A percentile compares a stretch with the other conserved stretches of the same genome.
These are phyloP conservation scores for Criorhina ranunculi DNA, from an alignment of 2,888 invertebrate genomes.

Conservation along the genomic window DNA sequence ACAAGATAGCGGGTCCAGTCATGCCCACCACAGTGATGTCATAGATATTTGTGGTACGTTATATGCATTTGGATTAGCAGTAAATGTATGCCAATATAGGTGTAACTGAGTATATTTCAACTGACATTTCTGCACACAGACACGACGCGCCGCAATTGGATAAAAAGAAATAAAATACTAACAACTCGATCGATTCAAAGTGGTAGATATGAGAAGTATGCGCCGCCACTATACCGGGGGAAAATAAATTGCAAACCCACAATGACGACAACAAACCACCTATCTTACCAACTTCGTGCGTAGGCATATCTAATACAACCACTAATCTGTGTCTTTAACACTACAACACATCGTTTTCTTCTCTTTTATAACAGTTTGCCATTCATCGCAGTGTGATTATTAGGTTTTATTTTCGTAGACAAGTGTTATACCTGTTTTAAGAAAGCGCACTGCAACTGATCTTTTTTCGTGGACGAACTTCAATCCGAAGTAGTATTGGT, in stretches of 20 bases:
- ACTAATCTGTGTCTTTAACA: slow-evolving; percentile 18
- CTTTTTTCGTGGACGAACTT: slow-evolving; percentile 51
- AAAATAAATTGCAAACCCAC: slow-evolving; percentile 29
- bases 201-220: slow-evolving; percentile 17
- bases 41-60: slow-evolving; percentile 73
- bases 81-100: slow-evolving; percentile 61
- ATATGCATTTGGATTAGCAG: slow-evolving; percentile 72
- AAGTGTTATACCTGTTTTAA: slow-evolving; percentile 65
- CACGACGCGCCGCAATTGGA: slow-evolving; percentile 5
- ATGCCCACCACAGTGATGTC: slow-evolving; percentile 73
- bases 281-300: slow-evolving; percentile 43
- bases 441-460: slow-evolving; percentile 55
- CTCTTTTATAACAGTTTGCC: slow-evolving; percentile 62
- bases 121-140: slow-evolving; percentile 69
- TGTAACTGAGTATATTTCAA: slow-evolving; percentile 52
- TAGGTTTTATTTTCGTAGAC: slow-evolving; percentile 4
- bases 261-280: slow-evolving; percentile 8
- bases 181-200: slow-evolving; percentile 41
- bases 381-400: slow-evolving; percentile 29
- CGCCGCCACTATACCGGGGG: slow-evolving; percentile 22
- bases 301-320: slow-evolving; percentile 57
- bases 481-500: slow-evolving; percentile 49
- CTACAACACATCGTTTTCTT: slow-evolving; percentile 3
- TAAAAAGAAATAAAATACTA: slow-evolving; percentile 33
- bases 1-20: slow-evolving; percentile 63